These are phyloP conservation scores for Cheilinus undulatus DNA, from an alignment of 2,113 vertebrate genomes.

Conservation along the genomic window DNA sequence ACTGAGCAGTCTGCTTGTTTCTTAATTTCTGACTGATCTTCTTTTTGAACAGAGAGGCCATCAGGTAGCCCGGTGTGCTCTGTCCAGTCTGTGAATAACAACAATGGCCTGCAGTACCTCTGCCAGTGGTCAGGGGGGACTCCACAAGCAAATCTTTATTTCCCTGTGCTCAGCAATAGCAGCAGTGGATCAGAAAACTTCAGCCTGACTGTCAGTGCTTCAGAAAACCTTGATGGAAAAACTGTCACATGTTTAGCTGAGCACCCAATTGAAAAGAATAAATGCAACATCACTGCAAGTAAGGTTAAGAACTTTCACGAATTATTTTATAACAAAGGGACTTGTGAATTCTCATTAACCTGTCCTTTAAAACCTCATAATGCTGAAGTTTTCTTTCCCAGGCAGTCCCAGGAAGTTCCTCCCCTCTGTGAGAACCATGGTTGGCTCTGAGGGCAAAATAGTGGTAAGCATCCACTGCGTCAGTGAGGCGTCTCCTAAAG, in stretches of 20 bases:
- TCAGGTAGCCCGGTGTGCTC: slow-evolving; percentile 58
- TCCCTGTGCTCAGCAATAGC: slow-evolving; percentile 56
- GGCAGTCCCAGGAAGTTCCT: slow-evolving; percentile 62
- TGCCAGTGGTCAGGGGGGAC: slow-evolving; percentile 73
- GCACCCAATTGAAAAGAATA: slow-evolving; percentile 52
- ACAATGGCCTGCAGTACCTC: slow-evolving; percentile 56
- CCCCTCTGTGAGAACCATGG: slow-evolving; percentile 48
- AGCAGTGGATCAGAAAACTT: slow-evolving; percentile 49
- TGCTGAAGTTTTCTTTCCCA: slow-evolving; percentile 16
- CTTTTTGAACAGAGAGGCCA: slow-evolving; percentile 61
- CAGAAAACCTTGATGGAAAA: slow-evolving; percentile 44
- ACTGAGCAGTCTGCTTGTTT: too few relatives aligned
- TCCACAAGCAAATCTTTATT: slow-evolving; percentile 64
- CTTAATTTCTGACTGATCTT: neutral
- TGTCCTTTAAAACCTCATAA: neutral
- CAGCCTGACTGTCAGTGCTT: slow-evolving; percentile 40
- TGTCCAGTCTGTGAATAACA: slow-evolving; percentile 37
- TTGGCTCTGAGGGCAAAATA: slow-evolving; percentile 61
- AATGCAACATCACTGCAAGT: slow-evolving; percentile 71
- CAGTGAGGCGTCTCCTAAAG: slow-evolving; percentile 58
- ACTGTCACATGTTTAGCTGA: slow-evolving; percentile 56
- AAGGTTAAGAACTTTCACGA: slow-evolving; percentile 19
- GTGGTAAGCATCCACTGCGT: slow-evolving; percentile 68
- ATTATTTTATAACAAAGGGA: neutral
- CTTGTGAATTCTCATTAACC: too few relatives aligned